Percentiles rank a stretch among this genome's conserved stretches.
Evolutionary conservation across 2,888 invertebrate species (phyloP).

Genomic region (Scaptomyza reducta): DNA sequence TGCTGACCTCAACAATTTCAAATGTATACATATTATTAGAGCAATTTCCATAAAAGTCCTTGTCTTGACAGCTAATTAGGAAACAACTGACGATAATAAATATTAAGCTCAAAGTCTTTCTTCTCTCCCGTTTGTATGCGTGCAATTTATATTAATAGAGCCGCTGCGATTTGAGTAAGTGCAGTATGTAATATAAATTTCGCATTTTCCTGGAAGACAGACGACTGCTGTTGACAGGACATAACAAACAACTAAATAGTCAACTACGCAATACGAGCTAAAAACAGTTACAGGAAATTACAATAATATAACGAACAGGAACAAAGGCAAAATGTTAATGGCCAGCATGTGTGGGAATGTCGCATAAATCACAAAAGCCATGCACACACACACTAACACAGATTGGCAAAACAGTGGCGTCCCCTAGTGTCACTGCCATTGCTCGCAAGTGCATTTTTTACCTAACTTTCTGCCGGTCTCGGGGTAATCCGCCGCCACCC

Average conservation of each 20-base stretch:
- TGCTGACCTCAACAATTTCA: neutral
- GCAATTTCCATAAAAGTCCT: neutral
- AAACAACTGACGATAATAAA: neutral
- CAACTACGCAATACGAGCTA: slow-evolving; percentile 19
- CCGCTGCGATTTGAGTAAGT: slow-evolving; percentile 11
- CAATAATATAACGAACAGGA: slow-evolving; percentile 2
- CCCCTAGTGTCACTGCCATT: slow-evolving; percentile 16
- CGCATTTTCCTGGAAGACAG: slow-evolving; percentile 10
- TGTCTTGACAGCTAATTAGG: slow-evolving; percentile 42
- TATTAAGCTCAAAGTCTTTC: neutral
- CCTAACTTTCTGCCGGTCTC: slow-evolving; percentile 1
- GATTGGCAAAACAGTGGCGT: slow-evolving; percentile 15
- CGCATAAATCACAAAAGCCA: slow-evolving; percentile 65
- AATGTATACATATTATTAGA: neutral
- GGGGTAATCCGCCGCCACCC: neutral
- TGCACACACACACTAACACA: slow-evolving; percentile 3
- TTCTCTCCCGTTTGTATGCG: neutral
- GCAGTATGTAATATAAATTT: slow-evolving; percentile 30
- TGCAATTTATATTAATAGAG: slow-evolving; percentile 37
- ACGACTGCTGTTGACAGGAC: slow-evolving; percentile 22
- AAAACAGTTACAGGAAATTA: slow-evolving; percentile 10
- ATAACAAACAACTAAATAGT: slow-evolving; percentile 27
- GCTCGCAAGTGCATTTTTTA: slow-evolving; percentile 36
- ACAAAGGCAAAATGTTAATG: slow-evolving; percentile 66
- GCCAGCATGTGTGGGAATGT: slow-evolving; percentile 51